A percentile compares a stretch with the other conserved stretches of the same genome.
Conservation (phyloP, 1,140 invertebrate species). For the Drosophila biarmipes region DNA sequence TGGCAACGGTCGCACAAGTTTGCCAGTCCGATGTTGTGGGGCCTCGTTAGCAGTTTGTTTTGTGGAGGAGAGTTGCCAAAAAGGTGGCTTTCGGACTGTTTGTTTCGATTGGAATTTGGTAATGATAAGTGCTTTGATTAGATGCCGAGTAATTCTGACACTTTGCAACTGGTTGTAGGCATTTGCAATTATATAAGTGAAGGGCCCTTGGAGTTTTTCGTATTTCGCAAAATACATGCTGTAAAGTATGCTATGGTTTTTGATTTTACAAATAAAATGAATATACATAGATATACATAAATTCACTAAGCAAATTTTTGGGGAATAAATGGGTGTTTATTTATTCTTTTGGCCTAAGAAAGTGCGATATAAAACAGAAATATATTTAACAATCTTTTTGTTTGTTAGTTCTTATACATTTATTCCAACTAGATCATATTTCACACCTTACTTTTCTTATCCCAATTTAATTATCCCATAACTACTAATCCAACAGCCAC, state of each 20-base stretch:
- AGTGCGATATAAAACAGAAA: too few species aligned
- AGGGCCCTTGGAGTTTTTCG: not conserved
- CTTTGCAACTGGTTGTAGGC: constrained; percentile 1
- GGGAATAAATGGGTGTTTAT: too few species aligned
- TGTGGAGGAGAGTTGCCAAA: constrained; percentile 17
- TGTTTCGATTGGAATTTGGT: constrained; percentile 21
- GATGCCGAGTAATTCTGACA: constrained; percentile 23
- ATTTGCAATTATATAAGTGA: constrained; percentile 17
- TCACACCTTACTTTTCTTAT: not conserved
- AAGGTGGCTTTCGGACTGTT: constrained; percentile 6
- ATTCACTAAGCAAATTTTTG: too few species aligned
- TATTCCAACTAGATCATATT: not conserved
- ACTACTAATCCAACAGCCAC: constrained; percentile 26
- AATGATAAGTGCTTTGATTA: constrained; percentile 20
- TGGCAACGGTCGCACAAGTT: constrained; percentile 18
- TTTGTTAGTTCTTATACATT: not conserved
- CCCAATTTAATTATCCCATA: constrained; percentile 10
- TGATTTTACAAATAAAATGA: not conserved
- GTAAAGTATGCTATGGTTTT: constrained; percentile 4
- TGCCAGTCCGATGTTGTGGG: constrained; percentile 29
- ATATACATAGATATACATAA: not conserved
- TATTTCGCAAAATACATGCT: not conserved
- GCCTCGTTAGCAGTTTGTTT: constrained; percentile 37
- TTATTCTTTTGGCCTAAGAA: too few species aligned
- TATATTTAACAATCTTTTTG: too few species aligned